Conservation (phyloP, 1,140 invertebrate genomes). For the Alviniconcha marisindica region DNA sequence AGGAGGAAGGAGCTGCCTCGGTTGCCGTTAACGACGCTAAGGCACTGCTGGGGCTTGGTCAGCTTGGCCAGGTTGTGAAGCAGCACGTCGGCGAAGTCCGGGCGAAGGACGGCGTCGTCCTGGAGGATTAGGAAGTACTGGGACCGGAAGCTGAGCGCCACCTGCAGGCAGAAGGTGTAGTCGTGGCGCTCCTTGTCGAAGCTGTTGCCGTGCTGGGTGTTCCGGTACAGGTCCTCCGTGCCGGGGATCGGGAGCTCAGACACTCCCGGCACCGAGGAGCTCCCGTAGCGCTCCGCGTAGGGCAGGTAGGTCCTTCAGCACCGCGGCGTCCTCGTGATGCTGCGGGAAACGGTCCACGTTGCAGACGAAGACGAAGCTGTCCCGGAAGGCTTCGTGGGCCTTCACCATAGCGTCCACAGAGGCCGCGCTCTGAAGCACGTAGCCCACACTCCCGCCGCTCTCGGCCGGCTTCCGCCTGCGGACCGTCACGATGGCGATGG, state of each 20-base stretch:
- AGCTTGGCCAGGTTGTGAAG: constrained; percentile 36
- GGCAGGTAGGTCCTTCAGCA: constrained; percentile 46
- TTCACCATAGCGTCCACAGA: constrained; percentile 42
- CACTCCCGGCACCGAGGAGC: background rate
- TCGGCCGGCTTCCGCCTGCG: background rate
- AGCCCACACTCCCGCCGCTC: constrained; percentile 1
- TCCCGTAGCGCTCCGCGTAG: constrained; percentile 47
- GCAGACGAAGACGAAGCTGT: constrained; percentile 48
- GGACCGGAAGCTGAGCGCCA: constrained; percentile 31
- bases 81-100: constrained; percentile 45
- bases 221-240: background rate
- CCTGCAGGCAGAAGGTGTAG: constrained; percentile 55
- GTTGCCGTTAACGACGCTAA: background rate
- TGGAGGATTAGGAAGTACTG: constrained; percentile 52
- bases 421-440: constrained; percentile 48
- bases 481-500: constrained; percentile 28
- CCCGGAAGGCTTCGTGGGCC: constrained; percentile 18
- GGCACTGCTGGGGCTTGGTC: constrained; percentile 12
- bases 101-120: constrained; percentile 53
- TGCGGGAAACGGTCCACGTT: constrained; percentile 50
- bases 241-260: constrained; percentile 18
- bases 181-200: constrained; percentile 44
- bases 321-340: constrained; percentile 42
- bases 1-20: background rate
- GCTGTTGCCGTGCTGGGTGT: background rate